Evolutionary conservation across 30 jellyfish, hydroid and myxozoan genomes (phyloP).

Genomic region (Pelagia noctiluca): DNA sequence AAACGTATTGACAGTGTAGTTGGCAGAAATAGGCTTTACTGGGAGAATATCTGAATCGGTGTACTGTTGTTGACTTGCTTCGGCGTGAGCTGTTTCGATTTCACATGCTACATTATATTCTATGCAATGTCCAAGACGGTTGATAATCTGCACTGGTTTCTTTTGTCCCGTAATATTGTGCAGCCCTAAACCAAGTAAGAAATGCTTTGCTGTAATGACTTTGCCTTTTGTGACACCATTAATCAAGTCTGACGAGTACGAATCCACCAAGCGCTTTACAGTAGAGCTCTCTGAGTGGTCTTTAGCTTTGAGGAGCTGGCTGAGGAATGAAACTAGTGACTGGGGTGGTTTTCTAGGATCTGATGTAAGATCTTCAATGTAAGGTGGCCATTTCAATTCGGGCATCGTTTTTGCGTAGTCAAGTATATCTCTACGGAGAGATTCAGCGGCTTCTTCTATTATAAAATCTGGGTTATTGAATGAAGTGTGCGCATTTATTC

Average conservation of each 20-base stretch:
- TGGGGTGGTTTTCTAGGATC: slow-evolving; percentile 50
- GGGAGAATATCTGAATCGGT: slow-evolving; percentile 35
- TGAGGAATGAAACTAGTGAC: slow-evolving; percentile 10
- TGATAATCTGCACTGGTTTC: slow-evolving; percentile 55
- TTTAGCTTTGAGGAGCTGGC: background rate
- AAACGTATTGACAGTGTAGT: slow-evolving; percentile 31
- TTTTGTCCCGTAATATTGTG: slow-evolving; percentile 61
- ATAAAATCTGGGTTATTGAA: background rate
- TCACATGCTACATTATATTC: slow-evolving; percentile 46
- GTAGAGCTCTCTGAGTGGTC: slow-evolving; percentile 8
- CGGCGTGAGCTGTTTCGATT: slow-evolving; percentile 66
- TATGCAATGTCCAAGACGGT: slow-evolving; percentile 61
- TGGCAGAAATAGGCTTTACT: slow-evolving; percentile 34
- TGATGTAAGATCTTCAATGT: background rate
- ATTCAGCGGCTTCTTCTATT: slow-evolving; percentile 24
- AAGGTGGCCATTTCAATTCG: slow-evolving; percentile 30
- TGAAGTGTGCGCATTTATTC: background rate
- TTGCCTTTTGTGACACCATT: slow-evolving; percentile 58
- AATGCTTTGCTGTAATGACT: slow-evolving; percentile 27
- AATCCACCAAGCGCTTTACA: background rate
- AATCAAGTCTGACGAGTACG: slow-evolving; percentile 28
- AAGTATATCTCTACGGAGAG: slow-evolving; percentile 29
- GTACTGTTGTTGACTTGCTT: slow-evolving; percentile 17
- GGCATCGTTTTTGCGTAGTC: background rate
- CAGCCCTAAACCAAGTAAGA: slow-evolving; percentile 35